Base-by-base conservation (phyloP, 2,888 invertebrate species). In the Morinoia aosen region DNA sequence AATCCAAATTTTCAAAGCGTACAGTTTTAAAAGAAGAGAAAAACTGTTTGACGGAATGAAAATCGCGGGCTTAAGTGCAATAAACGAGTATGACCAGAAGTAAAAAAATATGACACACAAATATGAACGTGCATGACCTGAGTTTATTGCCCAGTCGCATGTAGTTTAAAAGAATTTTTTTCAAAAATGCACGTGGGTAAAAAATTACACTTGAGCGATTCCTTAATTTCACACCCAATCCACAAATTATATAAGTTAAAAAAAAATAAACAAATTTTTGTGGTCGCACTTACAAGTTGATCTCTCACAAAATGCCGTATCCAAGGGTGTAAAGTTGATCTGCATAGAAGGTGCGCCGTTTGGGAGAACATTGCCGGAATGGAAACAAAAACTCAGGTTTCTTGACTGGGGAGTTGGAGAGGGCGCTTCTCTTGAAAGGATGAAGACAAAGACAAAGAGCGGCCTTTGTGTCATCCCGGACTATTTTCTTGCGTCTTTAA, bases 401-500 rank as follows among this genome's bases (percentile, higher is more conserved):
- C 90, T 90, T 90, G 12, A 90, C 40, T 2, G 90, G 40, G 90
- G 39, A 90, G 90, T 40, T 90, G 90, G 16, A 57, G 57, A 93
- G 57, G 57, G 58, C 93, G 56, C 93, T 93, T 93, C 57, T 93
- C 48, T 93, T 56, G 93, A 93, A 33, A 33, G 48, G 57, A 19
- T 56, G 12, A 57, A 93, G 57, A 93, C 93, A 93, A 93, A 93
- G 93, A 56, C n/a, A 57, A 93, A 57, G 57, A 57, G 25, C 56
- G 57, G 56, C 93, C 93, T 93, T 93, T 93, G 93, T 93, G 93
- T 93, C 93, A 93, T 93, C 93, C 57, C 93, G 8, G 93, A 48
- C 48, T 93, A 93, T 93, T 93, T 93, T 93, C 93, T 93, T 93
- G 39, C 8, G 93, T 93, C 93, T 57, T 93, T 93, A 93, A 93